A percentile compares a stretch with the other conserved stretches of the same genome.
Evolutionary conservation across 2,888 invertebrate genomes (phyloP).

Genomic region (Bombylius major): DNA sequence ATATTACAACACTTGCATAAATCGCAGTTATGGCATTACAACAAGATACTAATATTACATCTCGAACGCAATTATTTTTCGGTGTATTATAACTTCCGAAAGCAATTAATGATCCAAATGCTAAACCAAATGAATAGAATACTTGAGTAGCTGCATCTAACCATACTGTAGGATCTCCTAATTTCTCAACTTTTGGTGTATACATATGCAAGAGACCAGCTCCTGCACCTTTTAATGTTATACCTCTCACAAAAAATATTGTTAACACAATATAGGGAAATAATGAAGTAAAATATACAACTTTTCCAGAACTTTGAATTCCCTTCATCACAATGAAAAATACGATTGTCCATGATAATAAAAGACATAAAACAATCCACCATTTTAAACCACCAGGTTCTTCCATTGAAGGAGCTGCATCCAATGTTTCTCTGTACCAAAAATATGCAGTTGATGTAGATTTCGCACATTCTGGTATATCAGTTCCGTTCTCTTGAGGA

Average conservation of each 20-base stretch:
- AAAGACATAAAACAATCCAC: conserved; percentile 83
- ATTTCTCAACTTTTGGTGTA: conserved; percentile 80
- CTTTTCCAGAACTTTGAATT: conserved; percentile 92
- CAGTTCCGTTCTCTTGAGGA: conserved; percentile 55
- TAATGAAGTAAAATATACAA: conserved; percentile 89
- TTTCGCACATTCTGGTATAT: conserved; percentile 58
- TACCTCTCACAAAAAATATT: conserved; percentile 84
- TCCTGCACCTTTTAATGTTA: conserved; percentile 75
- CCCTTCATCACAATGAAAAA: conserved; percentile 95
- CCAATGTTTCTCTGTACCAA: conserved; percentile 83
- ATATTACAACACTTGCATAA: conserved; percentile 89
- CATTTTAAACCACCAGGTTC: conserved; percentile 75
- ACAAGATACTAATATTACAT: conserved; percentile 80
- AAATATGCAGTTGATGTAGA: conserved; percentile 84
- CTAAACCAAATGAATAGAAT: conserved; percentile 89
- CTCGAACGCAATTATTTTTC: conserved; percentile 87
- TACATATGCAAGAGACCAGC: conserved; percentile 84
- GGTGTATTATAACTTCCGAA: conserved; percentile 93
- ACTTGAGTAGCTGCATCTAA: conserved; percentile 94
- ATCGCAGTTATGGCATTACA: conserved; percentile 89
- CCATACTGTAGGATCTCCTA: conserved; percentile 84
- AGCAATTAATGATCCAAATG: conserved; percentile 89
- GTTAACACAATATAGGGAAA: conserved; percentile 90
- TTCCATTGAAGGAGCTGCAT: conserved; percentile 75
- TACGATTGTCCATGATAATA: conserved; percentile 80